phyloP scores from a whole-genome alignment of 2,113 vertebrate species.

The Steatornis caripensis region DNA sequence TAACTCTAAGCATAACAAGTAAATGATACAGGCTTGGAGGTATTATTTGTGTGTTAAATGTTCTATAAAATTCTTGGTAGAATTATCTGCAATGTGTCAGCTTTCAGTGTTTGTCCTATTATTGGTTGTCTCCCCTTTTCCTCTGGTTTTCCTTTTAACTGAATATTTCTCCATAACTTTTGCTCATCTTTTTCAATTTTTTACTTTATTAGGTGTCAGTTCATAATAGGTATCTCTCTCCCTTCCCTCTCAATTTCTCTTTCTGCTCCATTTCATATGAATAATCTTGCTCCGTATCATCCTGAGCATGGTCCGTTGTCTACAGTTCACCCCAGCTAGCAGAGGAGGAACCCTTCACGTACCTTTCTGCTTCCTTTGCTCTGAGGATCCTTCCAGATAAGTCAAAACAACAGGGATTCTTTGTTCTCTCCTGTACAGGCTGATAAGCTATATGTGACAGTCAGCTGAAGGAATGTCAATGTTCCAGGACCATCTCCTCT shows the following conservation, averaged over 20 bases:
- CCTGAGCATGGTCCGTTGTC: not conserved
- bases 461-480: not conserved
- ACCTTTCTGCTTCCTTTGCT: not conserved
- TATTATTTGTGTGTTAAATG: not conserved
- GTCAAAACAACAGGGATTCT: not conserved
- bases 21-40: not conserved
- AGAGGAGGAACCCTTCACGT: not conserved
- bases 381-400: not conserved
- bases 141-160: not conserved
- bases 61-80: not conserved
- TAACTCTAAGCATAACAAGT: not conserved
- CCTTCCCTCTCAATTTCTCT: not conserved
- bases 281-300: not conserved
- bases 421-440: not conserved
- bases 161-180: not conserved
- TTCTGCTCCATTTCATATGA: not conserved
- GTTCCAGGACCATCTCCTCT: not conserved
- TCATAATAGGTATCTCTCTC: not conserved
- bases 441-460: not conserved
- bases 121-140: not conserved
- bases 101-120: not conserved
- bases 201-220: not conserved
- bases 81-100: not conserved
- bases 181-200: not conserved
- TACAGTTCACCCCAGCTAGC: not conserved